Evolutionary conservation across 1,140 invertebrate genomes (phyloP), one percentile per base, ranked within the genome.

Genomic region (Euura lappo): DNA sequence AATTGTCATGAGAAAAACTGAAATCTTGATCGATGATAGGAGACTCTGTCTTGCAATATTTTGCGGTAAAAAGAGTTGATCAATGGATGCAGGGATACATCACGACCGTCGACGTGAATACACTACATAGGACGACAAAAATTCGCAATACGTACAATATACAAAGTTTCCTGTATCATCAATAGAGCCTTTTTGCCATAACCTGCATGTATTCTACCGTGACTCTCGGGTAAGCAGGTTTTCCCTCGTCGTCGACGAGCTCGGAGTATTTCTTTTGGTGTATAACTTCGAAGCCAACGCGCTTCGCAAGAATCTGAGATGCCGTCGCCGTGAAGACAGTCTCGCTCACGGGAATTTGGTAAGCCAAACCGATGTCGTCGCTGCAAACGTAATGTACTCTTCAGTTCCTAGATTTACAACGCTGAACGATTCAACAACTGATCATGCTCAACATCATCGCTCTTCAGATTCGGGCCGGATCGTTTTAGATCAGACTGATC

Each of bases 311-410:
- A 70, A 45, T 51, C 44, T 82, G 80, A 8, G 79, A 80, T n/a
- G 76, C 44, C 0, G 28, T 13, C 64, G 69, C 77, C 2, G 81
- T 79, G 65, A 82, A 82, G 66, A 77, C 64, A 2, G 81, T 81
- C 2, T 60, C 68, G 5, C 77, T 82, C 6, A 71, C 73, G 64
- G 69, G 69, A 8, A 80, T 70, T 3, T 73, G 75, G 72, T 75
- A 79, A 44, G 79, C 77, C 8, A 70, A 68, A 11, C 78, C 78
- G 4, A 80, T 75, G 4, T 76, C 71, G 47, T 77, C 68, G 44
- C 77, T 80, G 68, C n/a, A 72, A 74, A 44, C 11, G 51, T 6
- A 60, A 60, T 60, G 8, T 8, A 60, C 13, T 60, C 13, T 3
- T 51, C 11, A 51, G 47, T 11, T 28, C 28, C 28, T 28, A 28